Conservation (phyloP, 2,888 invertebrate genomes). For the Fissipunctia ypsillon region DNA sequence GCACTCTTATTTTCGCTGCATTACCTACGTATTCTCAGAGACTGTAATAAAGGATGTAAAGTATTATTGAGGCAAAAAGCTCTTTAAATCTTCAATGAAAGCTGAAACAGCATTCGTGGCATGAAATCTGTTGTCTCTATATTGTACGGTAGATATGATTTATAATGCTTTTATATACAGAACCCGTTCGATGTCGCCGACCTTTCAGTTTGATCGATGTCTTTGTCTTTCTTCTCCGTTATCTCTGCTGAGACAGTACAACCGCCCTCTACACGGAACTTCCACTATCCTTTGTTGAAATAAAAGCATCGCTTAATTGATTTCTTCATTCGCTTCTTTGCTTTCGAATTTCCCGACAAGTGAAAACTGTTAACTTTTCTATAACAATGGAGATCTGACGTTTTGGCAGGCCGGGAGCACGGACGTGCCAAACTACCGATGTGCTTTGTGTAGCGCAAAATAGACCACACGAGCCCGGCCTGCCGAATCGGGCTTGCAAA, state of each 20-base stretch:
- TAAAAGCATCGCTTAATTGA: constrained; percentile 71
- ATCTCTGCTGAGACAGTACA: constrained; percentile 71
- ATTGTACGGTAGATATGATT: constrained; percentile 50
- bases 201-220: constrained; percentile 80
- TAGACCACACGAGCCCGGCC: constrained; percentile 69
- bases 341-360: constrained; percentile 72
- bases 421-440: constrained; percentile 81
- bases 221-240: constrained; percentile 73
- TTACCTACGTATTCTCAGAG: constrained; percentile 12
- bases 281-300: constrained; percentile 72
- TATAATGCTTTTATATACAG: constrained; percentile 62
- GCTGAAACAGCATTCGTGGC: constrained; percentile 23
- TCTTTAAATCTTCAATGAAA: constrained; percentile 40
- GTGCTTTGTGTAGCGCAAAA: constrained; percentile 78
- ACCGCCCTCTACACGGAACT: constrained; percentile 70
- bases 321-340: constrained; percentile 67
- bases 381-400: constrained; percentile 77
- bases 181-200: constrained; percentile 69
- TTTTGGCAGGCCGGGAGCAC: constrained; percentile 71
- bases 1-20: constrained; percentile 43
- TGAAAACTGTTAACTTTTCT: constrained; percentile 78
- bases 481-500: constrained; percentile 63
- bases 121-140: constrained; percentile 44
- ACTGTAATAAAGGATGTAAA: constrained; percentile 24
- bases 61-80: constrained; percentile 48